These are phyloP conservation scores for Pterophyllum scalare DNA, from an alignment of 2,113 vertebrate species.

Conservation along the genomic window DNA sequence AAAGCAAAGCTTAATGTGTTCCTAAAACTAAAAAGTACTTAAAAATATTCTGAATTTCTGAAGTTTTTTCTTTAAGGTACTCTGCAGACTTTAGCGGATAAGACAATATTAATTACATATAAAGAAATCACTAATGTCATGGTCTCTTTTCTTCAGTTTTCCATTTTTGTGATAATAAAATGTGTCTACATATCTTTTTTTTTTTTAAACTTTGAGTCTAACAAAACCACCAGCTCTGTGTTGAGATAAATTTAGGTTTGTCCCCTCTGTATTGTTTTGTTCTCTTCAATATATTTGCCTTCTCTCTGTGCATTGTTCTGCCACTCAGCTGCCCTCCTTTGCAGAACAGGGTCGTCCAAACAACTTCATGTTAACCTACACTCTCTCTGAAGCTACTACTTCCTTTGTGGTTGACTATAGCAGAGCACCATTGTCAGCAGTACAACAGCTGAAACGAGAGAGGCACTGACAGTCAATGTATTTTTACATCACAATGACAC, in stretches of 20 bases:
- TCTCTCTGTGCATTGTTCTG: not conserved
- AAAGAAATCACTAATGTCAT: not conserved
- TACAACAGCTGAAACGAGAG: not conserved
- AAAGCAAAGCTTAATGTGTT: not conserved
- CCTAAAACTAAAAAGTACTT: not conserved
- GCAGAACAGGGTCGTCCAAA: not conserved
- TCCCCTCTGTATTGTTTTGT: not conserved
- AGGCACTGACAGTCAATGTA: not conserved
- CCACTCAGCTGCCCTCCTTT: not conserved
- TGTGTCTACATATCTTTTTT: no score
- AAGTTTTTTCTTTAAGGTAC: not conserved
- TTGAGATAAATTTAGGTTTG: not conserved
- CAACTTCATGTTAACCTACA: constrained; percentile 8
- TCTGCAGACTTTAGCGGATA: not conserved
- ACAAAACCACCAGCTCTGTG: not conserved
- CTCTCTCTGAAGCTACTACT: not conserved
- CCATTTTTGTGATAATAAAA: no score
- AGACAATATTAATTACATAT: not conserved
- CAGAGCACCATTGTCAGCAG: not conserved
- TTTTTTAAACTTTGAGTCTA: not conserved
- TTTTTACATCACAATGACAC: not conserved
- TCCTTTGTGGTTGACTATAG: not conserved
- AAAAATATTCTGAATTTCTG: not conserved
- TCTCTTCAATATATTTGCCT: not conserved
- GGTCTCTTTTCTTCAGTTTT: not conserved